A percentile compares a stretch with the other conserved stretches of the same genome.
phyloP scores from a whole-genome alignment of 2,888 invertebrate species.

The Ophion ventricosus region DNA sequence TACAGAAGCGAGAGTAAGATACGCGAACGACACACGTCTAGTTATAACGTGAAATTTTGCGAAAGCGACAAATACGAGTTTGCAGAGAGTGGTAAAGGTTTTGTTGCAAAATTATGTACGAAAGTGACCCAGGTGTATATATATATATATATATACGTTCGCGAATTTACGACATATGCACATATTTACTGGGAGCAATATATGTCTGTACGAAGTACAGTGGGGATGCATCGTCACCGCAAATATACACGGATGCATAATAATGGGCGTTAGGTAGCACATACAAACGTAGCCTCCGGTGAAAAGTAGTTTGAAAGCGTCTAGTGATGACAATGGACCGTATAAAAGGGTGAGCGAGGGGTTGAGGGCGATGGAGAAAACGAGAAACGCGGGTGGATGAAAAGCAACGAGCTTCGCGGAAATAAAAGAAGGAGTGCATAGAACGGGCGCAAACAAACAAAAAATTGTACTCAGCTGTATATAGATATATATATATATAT shows the following conservation, averaged over 20 bases:
- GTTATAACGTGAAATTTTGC: neutral
- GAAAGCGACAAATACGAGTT: slow-evolving; percentile 15
- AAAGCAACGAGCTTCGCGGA: slow-evolving; percentile 55
- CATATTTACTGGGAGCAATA: neutral
- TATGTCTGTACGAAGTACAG: neutral
- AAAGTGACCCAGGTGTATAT: neutral
- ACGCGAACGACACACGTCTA: neutral
- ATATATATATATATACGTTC: neutral
- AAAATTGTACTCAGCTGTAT: slow-evolving; percentile 51
- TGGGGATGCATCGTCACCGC: slow-evolving; percentile 47
- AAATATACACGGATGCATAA: slow-evolving; percentile 60
- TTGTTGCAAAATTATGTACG: slow-evolving; percentile 41
- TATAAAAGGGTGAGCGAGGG: slow-evolving; percentile 52
- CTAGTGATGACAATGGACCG: slow-evolving; percentile 74
- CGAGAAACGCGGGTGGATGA: slow-evolving; percentile 52
- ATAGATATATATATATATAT: too few species aligned
- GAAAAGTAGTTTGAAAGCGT: slow-evolving; percentile 76
- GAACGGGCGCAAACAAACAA: slow-evolving; percentile 53
- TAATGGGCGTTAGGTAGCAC: slow-evolving; percentile 60
- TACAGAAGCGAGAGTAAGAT: slow-evolving; percentile 9
- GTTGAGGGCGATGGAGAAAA: slow-evolving; percentile 66
- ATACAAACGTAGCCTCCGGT: slow-evolving; percentile 69
- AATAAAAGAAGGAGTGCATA: slow-evolving; percentile 63
- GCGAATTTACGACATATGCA: neutral
- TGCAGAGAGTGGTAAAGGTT: slow-evolving; percentile 38